Base-by-base conservation (phyloP, 1,140 invertebrate species). In the Pseudoatta argentina region DNA sequence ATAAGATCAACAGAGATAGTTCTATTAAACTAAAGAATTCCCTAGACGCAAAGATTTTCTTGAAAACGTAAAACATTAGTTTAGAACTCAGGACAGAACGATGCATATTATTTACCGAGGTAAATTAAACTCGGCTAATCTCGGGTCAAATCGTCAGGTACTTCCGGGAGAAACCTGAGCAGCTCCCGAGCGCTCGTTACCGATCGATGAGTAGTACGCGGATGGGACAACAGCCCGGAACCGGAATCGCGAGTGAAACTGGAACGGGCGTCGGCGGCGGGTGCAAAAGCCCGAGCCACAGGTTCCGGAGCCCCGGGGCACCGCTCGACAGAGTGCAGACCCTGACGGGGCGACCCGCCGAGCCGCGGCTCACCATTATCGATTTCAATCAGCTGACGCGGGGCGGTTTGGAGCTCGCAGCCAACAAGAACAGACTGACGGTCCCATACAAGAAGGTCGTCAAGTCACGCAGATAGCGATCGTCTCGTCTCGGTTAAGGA, bases 341-440 rank as follows among this genome's bases (percentile, higher is more conserved):
- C 59, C 86, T 85, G 77, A 75, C 86, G 51, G 64, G 71, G 64
- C 86, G 77, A 85, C 87, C 55, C 69, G 79, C 67, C 79, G 95
- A 96, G 91, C 96, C 97, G 7, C 96, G 96, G 89, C 95, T 97
- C 77, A 96, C 97, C 27, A 97, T 97, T 88, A 97, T 97, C 90
- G 97, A 97, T 95, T 96, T 97, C 92, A 97, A 97, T 95, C 95
- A 96, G 92, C 95, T 97, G 91, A 97, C 96, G 2, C 94, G 96
- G 67, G 96, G 96, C 55, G 96, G 96, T 79, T 93, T 97, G 48
- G 96, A 96, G 30, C 91, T 94, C 16, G 95, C 95, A 12, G 93
- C 91, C 30, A 91, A 90, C 67, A 92, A 89, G 87, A 93, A 91
- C 77, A 88, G 85, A 85, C 83, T 79, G 48, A 92, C 92, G 85